Conservation (phyloP, 2,113 vertebrate genomes). For the Columba janthina region DNA sequence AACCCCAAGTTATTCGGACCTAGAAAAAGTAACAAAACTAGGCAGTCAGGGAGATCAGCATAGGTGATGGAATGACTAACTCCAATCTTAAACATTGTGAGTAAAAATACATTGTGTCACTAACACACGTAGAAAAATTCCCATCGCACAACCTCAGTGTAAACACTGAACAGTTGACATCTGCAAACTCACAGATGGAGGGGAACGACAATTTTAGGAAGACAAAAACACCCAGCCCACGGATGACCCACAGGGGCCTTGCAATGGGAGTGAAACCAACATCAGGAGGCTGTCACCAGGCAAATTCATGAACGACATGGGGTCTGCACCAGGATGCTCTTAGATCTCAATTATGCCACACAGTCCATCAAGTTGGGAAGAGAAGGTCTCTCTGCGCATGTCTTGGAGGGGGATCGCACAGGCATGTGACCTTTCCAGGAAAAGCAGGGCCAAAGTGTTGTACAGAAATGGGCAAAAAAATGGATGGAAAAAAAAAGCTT, state of each 20-base stretch:
- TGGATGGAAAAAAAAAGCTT: background rate
- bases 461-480: background rate
- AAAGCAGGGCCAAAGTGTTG: background rate
- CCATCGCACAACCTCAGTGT: background rate
- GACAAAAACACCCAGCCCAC: conserved; percentile 11
- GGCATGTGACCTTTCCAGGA: background rate
- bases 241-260: rapidly evolving
- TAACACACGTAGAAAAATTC: conserved; percentile 9
- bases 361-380: background rate
- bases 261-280: background rate
- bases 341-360: background rate
- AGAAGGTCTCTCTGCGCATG: background rate
- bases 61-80: background rate
- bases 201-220: background rate
- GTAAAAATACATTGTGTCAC: background rate
- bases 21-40: background rate
- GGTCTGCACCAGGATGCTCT: background rate
- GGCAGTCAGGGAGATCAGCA: background rate
- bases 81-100: background rate
- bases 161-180: conserved; percentile 20
- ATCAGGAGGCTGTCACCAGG: background rate
- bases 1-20: background rate
- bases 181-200: background rate
- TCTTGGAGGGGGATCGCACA: rapidly evolving
- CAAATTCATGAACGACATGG: background rate